A percentile compares a stretch with the other conserved stretches of the same genome.
phyloP scores from a whole-genome alignment of 2,797 vertebrate genomes.

The Falco cherrug region DNA sequence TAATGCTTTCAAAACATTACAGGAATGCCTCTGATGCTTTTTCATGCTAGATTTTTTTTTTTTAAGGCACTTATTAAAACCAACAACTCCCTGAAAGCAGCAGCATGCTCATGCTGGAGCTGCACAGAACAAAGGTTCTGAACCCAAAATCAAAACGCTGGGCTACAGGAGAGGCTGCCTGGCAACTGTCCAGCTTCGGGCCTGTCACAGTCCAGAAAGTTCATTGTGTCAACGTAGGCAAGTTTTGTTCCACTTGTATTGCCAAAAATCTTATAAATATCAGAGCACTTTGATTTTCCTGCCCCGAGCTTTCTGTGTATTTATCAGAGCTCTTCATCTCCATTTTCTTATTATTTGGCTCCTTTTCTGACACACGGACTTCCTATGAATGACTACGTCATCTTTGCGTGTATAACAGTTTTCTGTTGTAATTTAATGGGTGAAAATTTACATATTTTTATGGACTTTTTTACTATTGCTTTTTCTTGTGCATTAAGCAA shows the following conservation, averaged over 20 bases:
- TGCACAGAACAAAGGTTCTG: background rate
- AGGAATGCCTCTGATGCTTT: constrained; percentile 22
- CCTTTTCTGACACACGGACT: background rate
- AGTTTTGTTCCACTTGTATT: background rate
- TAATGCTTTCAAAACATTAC: constrained; percentile 25
- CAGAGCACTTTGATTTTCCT: background rate
- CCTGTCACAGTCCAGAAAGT: background rate
- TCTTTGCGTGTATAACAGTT: background rate
- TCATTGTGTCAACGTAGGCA: background rate
- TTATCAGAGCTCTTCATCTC: background rate
- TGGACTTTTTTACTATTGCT: background rate
- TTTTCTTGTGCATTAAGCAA: background rate
- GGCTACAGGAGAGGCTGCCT: background rate
- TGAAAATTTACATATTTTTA: background rate
- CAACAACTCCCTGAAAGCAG: background rate
- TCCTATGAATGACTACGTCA: background rate
- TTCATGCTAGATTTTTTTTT: background rate
- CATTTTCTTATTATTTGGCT: background rate
- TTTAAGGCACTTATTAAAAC: background rate
- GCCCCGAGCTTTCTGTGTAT: background rate
- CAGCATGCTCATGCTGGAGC: background rate
- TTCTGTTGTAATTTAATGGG: background rate
- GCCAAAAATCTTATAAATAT: background rate
- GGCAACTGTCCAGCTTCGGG: background rate
- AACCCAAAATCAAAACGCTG: background rate